These are phyloP conservation scores for Pecten maximus DNA, from an alignment of 2,888 invertebrate species.

Conservation along the genomic window DNA sequence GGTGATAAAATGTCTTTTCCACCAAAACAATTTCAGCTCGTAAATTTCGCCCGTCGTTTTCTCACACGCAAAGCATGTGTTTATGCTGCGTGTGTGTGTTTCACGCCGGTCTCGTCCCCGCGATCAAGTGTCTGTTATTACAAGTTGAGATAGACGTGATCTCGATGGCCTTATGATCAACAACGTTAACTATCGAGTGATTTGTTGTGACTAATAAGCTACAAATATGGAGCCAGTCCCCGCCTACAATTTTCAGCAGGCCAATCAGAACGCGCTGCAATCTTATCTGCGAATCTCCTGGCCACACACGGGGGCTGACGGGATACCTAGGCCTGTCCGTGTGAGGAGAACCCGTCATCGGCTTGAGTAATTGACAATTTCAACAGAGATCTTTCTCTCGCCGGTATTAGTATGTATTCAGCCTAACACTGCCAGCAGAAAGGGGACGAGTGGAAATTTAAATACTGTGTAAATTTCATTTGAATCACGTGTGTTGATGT, in stretches of 20 bases:
- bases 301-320: constrained; percentile 57
- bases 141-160: constrained; percentile 57
- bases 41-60: constrained; percentile 30
- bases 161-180: constrained; percentile 53
- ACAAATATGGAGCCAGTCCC: constrained; percentile 57
- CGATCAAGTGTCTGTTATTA: constrained; percentile 57
- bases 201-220: constrained; percentile 51
- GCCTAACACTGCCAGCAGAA: neutral
- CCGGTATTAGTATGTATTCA: neutral
- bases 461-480: constrained; percentile 33
- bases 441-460: constrained; percentile 14
- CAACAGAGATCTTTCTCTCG: constrained; percentile 10
- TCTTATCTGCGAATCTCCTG: constrained; percentile 41
- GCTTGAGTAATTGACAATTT: constrained; percentile 30
- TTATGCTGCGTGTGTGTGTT: constrained; percentile 56
- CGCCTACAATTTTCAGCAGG: constrained; percentile 55
- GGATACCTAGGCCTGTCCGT: neutral
- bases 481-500: constrained; percentile 12
- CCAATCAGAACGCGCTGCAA: constrained; percentile 55
- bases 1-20: constrained; percentile 37
- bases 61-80: constrained; percentile 47
- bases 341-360: constrained; percentile 3
- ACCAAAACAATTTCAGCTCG: constrained; percentile 36
- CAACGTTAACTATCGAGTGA: constrained; percentile 52
- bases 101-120: constrained; percentile 52